phyloP scores from a whole-genome alignment of 2,797 vertebrate genomes.

The Sebastes minor region DNA sequence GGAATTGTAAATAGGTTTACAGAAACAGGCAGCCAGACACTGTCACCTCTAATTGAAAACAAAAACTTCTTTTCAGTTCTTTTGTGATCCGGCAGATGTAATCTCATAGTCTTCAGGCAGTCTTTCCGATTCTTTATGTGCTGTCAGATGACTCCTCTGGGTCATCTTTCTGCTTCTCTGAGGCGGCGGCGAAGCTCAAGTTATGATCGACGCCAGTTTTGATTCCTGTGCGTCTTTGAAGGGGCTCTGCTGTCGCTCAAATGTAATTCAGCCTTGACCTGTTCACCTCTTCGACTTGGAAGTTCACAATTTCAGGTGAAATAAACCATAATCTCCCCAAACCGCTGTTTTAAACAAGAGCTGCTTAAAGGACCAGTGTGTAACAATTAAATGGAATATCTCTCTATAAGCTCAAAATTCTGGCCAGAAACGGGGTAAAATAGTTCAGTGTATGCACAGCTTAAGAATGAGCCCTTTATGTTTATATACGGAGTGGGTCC shows the following conservation, averaged over 20 bases:
- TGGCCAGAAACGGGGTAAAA: too few relatives aligned
- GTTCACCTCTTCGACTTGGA: constrained; percentile 6
- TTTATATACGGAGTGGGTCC: too few relatives aligned
- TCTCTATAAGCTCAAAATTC: too few relatives aligned
- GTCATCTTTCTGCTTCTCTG: constrained; percentile 37
- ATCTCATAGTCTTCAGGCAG: constrained; percentile 51
- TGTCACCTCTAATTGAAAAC: constrained; percentile 29
- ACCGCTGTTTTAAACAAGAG: not conserved
- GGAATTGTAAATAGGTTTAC: constrained; percentile 52
- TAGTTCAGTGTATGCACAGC: too few relatives aligned
- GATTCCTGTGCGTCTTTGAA: constrained; percentile 39
- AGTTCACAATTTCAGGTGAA: constrained; percentile 12
- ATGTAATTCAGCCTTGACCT: constrained; percentile 26
- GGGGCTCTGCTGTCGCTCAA: constrained; percentile 38
- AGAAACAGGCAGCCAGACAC: constrained; percentile 20
- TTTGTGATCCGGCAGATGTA: constrained; percentile 43
- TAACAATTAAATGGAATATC: too few relatives aligned
- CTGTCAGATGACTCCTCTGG: constrained; percentile 53
- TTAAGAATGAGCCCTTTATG: too few relatives aligned
- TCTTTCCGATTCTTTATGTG: constrained; percentile 26
- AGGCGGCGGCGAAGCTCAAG: constrained; percentile 17
- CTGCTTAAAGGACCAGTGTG: not conserved
- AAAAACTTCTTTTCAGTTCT: constrained; percentile 3
- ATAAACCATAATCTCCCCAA: constrained; percentile 1
- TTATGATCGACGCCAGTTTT: constrained; percentile 38